A percentile compares a stretch with the other conserved stretches of the same genome.
Conservation (phyloP, 37 sponge, comb jelly and placozoan species). For the Axinella damicornis region DNA sequence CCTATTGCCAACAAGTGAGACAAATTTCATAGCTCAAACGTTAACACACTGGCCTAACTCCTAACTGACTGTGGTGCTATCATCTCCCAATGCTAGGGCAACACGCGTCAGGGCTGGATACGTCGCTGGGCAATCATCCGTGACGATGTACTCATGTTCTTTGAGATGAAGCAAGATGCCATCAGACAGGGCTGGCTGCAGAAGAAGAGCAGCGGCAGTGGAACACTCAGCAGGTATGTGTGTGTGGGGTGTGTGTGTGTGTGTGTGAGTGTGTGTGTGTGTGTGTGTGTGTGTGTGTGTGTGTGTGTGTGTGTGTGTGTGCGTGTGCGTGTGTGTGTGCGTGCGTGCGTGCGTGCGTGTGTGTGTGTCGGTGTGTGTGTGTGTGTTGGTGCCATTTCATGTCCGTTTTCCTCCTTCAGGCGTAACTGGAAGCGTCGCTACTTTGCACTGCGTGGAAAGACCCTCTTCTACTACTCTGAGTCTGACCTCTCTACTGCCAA, state of each 20-base stretch:
- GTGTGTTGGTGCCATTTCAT: neutral
- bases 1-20: too few relatives aligned
- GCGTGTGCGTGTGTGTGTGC: conserved; percentile 35
- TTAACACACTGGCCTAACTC: too few relatives aligned
- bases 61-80: too few relatives aligned
- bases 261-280: conserved; percentile 30
- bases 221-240: conserved; percentile 80
- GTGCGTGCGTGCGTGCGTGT: conserved; percentile 24
- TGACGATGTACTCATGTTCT: conserved; percentile 89
- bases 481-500: conserved; percentile 71
- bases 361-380: conserved; percentile 5
- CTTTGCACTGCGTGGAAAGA: conserved; percentile 89
- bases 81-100: conserved; percentile 1
- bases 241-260: conserved; percentile 52
- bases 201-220: conserved; percentile 92
- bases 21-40: too few relatives aligned
- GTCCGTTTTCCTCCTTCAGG: conserved; percentile 54
- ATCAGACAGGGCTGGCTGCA: conserved; percentile 91
- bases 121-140: conserved; percentile 85
- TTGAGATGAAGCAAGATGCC: conserved; percentile 81
- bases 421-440: conserved; percentile 89
- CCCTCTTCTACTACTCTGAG: conserved; percentile 84
- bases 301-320: conserved; percentile 17
- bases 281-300: conserved; percentile 23
- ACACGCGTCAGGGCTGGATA: conserved; percentile 73